Evolutionary conservation across 2,888 invertebrate species (phyloP), one percentile per base, ranked within the genome.

Genomic region (Didymodactylos carnosus): DNA sequence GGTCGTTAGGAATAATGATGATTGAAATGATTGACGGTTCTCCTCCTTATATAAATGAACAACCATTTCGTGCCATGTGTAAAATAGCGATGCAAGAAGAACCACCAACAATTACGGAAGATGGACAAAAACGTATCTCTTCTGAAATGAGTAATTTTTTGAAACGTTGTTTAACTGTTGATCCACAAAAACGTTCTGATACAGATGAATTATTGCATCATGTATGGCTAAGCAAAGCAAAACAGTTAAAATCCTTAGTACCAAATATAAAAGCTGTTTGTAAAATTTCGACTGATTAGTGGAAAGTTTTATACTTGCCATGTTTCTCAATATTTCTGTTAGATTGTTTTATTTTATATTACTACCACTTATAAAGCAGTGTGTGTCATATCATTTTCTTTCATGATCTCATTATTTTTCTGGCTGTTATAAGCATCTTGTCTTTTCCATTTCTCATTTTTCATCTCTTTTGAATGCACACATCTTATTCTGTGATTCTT

Each of bases 11-110:
- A 19, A 95, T 97, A 76, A 94, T 97, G 94, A 92, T 92, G 1
- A 92, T 97, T 75, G 93, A 93, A 84, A 92, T 92, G 91, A 90
- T 97, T 72, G 94, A 94, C 82, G 95, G 95, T 0, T 92, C 94
- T 81, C 95, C 95, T 0, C 97, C 97, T 0, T 97, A 97, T 82
- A 87, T 97, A 83, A 90, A 92, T 79, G 95, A 97, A 83, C 90
- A 93, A 0, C 94, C 94, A 0, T 83, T 94, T 35, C 81, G 85
- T 78, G 94, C 95, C 19, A 86, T 97, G 70, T 97, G 94, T 86
- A 86, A 94, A 78, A 97, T 97, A 76, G 94, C 95, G 0, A 92
- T 94, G 0, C 91, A 92, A 76, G 95, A 95, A 2, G 88, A 94
- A 79, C 97, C 94, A 72, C 94, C 97, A 0, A 89, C 90, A 78